A percentile compares a stretch with the other conserved stretches of the same genome.
Evolutionary conservation across 2,797 vertebrate genomes (phyloP).

Genomic region (Sparus aurata): DNA sequence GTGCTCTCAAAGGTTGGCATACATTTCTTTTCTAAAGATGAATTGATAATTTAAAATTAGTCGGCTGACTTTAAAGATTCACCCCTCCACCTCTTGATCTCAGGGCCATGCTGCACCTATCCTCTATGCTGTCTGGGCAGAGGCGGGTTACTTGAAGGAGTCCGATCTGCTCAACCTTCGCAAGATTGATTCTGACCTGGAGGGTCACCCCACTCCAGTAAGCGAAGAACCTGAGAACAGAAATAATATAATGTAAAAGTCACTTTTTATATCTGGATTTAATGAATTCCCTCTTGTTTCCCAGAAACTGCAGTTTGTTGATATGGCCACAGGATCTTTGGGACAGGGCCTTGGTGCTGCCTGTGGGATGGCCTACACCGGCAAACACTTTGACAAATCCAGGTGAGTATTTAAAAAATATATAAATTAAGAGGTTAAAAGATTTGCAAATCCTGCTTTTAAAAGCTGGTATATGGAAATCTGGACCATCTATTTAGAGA

Average conservation of each 20-base stretch:
- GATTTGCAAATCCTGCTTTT: background rate
- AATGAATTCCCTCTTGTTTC: background rate
- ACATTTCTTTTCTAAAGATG: background rate
- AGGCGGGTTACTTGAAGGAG: conserved; percentile 85
- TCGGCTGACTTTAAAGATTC: too few relatives aligned
- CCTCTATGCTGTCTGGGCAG: conserved; percentile 88
- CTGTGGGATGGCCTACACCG: conserved; percentile 94
- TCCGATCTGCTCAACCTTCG: conserved; percentile 86
- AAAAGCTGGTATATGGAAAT: background rate
- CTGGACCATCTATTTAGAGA: background rate
- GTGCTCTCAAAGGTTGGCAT: conserved; percentile 89
- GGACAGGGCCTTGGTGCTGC: conserved; percentile 91
- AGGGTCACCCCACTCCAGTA: conserved; percentile 89
- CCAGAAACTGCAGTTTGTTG: conserved; percentile 91
- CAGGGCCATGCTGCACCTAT: conserved; percentile 88
- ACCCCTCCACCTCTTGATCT: background rate
- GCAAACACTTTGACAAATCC: conserved; percentile 92
- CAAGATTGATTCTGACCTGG: conserved; percentile 87
- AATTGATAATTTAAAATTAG: fast-evolving
- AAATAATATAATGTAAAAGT: too few relatives aligned
- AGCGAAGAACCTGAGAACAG: conserved; percentile 37
- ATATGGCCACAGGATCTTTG: conserved; percentile 91
- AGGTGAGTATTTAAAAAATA: conserved; percentile 76
- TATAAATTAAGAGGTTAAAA: background rate
- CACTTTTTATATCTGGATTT: fast-evolving